A percentile compares a stretch with the other conserved stretches of the same genome.
Evolutionary conservation across 2,113 vertebrate species (phyloP).

Genomic region (Eulacestoma nigropectus): DNA sequence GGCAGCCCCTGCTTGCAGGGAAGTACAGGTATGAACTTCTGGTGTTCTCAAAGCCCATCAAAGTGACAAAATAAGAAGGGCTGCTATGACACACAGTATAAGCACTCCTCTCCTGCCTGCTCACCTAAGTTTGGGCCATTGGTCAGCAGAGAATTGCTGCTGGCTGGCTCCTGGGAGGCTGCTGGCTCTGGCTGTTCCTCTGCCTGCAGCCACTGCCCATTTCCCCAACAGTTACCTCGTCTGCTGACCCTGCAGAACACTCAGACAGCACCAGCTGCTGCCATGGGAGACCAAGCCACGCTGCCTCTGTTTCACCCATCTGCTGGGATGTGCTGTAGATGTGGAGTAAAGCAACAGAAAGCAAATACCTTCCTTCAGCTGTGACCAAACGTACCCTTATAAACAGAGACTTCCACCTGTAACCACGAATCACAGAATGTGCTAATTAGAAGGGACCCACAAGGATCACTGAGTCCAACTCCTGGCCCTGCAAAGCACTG

Average conservation of each 20-base stretch:
- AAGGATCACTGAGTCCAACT: accelerated
- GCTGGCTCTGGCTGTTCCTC: not conserved
- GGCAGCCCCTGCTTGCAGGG: not conserved
- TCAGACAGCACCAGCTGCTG: not conserved
- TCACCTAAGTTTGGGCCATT: not conserved
- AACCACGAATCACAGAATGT: accelerated
- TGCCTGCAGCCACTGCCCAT: not conserved
- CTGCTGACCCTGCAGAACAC: not conserved
- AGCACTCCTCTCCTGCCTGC: not conserved
- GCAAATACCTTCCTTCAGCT: not conserved
- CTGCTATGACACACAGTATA: not conserved
- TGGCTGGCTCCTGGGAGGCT: accelerated
- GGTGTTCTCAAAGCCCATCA: not conserved
- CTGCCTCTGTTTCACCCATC: not conserved
- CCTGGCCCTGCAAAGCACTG: not conserved
- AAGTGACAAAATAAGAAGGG: not conserved
- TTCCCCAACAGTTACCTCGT: no score
- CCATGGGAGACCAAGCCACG: accelerated
- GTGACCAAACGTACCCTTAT: not conserved
- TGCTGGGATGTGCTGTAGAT: not conserved
- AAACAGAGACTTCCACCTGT: not conserved
- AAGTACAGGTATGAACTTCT: not conserved
- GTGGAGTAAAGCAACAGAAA: not conserved
- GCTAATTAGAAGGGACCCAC: not conserved
- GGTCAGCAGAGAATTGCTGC: not conserved